Evolutionary conservation across 2,113 vertebrate species (phyloP), one percentile per base, ranked within the genome.

Genomic region (Oryctolagus cuniculus): DNA sequence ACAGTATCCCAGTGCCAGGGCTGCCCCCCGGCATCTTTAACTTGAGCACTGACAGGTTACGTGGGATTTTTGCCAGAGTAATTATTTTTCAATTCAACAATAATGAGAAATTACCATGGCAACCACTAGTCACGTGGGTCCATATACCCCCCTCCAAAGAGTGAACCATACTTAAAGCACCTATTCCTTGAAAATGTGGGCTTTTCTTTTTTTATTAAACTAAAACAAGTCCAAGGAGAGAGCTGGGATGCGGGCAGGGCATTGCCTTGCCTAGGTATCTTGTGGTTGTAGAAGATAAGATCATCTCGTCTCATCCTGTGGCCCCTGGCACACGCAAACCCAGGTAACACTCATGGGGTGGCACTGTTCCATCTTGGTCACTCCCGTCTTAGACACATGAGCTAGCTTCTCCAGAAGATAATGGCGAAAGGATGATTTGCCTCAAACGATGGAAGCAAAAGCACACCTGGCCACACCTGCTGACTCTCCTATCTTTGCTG

Each of bases 81-180:
- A 99, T 99, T 99, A 99, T 99, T 98, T 98, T 99, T 98, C 98
- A 98, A 98, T 98, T 98, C 98, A 98, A 98, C 98, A 98, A 98
- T 99, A 99, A 99, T 99, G 98, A 98, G 98, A 98, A 98, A 98
- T 99, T 98, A 98, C 98, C 98, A 99, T 99, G 98, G 98, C 98
- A 99, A 99, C 98, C 98, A 98, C 95, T 95, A 97, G 98, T 98
- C 98, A 98, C 97, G 0, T 98, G 97, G 96, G 91, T 96, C 97
- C 95, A 98, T 96, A 97, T 78, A 77, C 97, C 98, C 97, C 97
- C 98, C 98, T 86, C 97, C 95, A 97, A 98, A 98, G 98, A 98
- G 97, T 95, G 98, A 98, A 85, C 98, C 93, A 95, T 97, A 97
- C 85, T 66, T 97, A 97, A 96, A 97, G 93, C 87, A 64, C 92